phyloP scores from a whole-genome alignment of 2,888 invertebrate genomes.

The Tinea semifulvella region DNA sequence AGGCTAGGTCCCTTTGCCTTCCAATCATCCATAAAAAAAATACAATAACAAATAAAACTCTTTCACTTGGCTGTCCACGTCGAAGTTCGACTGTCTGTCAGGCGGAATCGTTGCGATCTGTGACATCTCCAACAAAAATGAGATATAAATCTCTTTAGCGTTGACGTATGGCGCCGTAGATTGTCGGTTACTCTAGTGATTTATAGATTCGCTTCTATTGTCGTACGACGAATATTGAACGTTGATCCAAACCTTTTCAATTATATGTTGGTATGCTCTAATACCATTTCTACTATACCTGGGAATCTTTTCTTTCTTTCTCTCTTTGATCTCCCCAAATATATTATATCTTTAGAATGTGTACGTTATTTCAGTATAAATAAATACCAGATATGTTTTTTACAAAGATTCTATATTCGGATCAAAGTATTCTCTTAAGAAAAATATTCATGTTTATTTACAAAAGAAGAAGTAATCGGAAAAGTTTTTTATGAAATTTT shows the following conservation, averaged over 20 bases:
- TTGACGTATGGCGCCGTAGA: slow-evolving; percentile 11
- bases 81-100: slow-evolving; percentile 2
- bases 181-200: slow-evolving; percentile 11
- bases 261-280: too few relatives aligned
- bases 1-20: too few relatives aligned
- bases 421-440: neutral
- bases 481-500: neutral
- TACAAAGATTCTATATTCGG: neutral
- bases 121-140: slow-evolving; percentile 18
- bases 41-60: neutral
- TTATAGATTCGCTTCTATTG: slow-evolving; percentile 7
- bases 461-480: neutral
- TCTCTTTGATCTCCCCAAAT: too few relatives aligned
- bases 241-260: neutral
- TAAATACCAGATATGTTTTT: too few relatives aligned
- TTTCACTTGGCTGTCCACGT: neutral
- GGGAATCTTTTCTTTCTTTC: too few relatives aligned
- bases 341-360: too few relatives aligned
- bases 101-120: neutral
- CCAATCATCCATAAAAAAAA: too few relatives aligned
- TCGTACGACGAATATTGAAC: slow-evolving; percentile 3
- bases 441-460: neutral
- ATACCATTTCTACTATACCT: too few relatives aligned
- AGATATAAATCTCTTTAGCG: slow-evolving; percentile 26
- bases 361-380: too few relatives aligned